Base-by-base conservation (phyloP, 1,140 invertebrate species). In the Drosophila hydei region DNA sequence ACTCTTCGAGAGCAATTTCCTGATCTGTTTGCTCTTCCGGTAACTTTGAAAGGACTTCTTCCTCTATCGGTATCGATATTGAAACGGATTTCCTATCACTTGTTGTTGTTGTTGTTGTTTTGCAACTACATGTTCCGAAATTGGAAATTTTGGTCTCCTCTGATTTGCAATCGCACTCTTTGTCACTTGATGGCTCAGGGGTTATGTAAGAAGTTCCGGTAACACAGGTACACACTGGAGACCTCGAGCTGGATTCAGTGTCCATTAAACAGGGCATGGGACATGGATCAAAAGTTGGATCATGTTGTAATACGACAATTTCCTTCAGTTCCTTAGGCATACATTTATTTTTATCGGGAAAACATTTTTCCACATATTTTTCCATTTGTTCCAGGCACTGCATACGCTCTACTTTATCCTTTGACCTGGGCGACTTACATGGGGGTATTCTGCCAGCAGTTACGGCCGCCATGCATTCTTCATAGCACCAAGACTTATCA, bases 361-460 rank as follows among this genome's bases (percentile, higher is more conserved):
- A 85, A 38, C 80, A 85, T 8, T 55, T 59, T 18, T 74, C 48
- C 2, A 81, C 40, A 14, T 61, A 81, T 16, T 78, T 50, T 14
- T 83, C 65, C 58, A 87, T 51, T 27, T 63, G 25, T 12, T 75
- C 63, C 9, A 88, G 59, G 36, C 78, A 83, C 25, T 72, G 33
- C 4, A 42, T n/a, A 1, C 62, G 56, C 19, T 40, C 43, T 12
- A 45, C 11, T 8, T 70, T 43, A 0, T 61, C 38, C 3, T 48
- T 60, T 5, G 55, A 50, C 1, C 36, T 56, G 4, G 16, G 11
- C n/a, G n/a, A 2, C 8, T 40, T 30, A 4, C 42, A 25, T 4
- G 23, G 9, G 2, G 33, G 43, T 5, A 11, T 38, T 5, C 43
- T 11, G 12, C 58, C 48, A 2, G 38, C 5, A n/a, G 19, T 2